phyloP scores from a whole-genome alignment of 2,888 invertebrate species.

The Ectobius pallidus region DNA sequence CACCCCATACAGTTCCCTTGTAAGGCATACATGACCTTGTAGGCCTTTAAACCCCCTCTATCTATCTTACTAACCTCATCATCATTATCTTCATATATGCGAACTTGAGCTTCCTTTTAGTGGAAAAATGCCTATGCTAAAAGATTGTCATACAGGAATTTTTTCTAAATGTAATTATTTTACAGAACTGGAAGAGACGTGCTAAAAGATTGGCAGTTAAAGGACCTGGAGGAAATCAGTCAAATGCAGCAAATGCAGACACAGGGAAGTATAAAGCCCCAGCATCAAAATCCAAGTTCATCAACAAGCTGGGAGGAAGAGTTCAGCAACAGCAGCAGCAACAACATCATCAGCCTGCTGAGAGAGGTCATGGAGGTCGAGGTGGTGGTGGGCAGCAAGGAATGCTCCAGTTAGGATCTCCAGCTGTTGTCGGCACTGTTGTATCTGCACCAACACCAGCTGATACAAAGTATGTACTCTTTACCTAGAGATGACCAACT shows the following conservation, averaged over 20 bases:
- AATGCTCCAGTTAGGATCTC: neutral
- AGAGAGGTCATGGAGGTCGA: neutral
- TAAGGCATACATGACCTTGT: no score
- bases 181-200: slow-evolving; percentile 81
- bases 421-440: neutral
- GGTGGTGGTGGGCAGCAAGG: neutral
- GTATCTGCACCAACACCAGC: slow-evolving; percentile 32
- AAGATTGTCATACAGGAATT: no score
- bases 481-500: no score
- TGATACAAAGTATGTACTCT: slow-evolving; percentile 36
- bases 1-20: no score
- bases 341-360: neutral
- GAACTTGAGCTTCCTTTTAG: no score
- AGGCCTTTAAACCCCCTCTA: no score
- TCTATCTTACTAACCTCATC: no score
- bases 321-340: slow-evolving; percentile 15
- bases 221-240: slow-evolving; percentile 48
- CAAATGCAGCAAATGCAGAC: slow-evolving; percentile 41
- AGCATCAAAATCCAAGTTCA: slow-evolving; percentile 54
- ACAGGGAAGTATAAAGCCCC: slow-evolving; percentile 51
- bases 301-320: slow-evolving; percentile 50
- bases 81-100: no score
- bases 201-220: slow-evolving; percentile 71
- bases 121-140: no score
- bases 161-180: slow-evolving; percentile 3